Percentiles rank a stretch among this genome's conserved stretches.
These are phyloP conservation scores for Enteromius viviparus DNA, from an alignment of 2,797 vertebrate species.

Conservation along the genomic window DNA sequence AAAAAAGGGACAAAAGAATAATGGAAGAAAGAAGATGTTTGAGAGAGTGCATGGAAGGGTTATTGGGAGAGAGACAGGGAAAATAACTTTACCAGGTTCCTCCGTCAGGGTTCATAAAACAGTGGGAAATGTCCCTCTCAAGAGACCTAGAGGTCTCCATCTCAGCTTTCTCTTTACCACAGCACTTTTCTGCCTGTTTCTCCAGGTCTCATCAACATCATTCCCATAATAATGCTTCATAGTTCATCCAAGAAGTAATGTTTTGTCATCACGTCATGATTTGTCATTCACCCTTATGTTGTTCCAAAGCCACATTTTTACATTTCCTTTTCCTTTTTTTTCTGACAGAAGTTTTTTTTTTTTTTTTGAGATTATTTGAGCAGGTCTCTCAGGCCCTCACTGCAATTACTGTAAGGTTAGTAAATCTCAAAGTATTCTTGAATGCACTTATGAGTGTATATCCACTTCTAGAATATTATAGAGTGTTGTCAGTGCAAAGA, in stretches of 20 bases:
- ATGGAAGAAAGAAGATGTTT: conserved; percentile 20
- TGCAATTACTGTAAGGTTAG: not conserved
- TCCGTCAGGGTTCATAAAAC: conserved; percentile 21
- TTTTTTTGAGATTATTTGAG: not conserved
- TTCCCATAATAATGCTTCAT: not conserved
- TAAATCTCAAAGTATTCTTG: not conserved
- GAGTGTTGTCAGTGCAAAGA: not conserved
- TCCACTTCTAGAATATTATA: not conserved
- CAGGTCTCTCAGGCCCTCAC: not conserved
- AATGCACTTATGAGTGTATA: not conserved
- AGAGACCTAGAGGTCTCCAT: conserved; percentile 21
- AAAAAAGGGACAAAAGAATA: not conserved
- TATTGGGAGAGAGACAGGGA: not conserved
- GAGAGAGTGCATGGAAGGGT: not conserved
- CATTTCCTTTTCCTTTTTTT: too few species aligned
- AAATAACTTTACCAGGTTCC: conserved; percentile 12
- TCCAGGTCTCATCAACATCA: not conserved
- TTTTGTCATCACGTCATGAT: not conserved
- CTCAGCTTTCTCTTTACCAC: conserved; percentile 40
- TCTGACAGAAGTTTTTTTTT: not conserved
- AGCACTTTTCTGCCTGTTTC: not conserved
- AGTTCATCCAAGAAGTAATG: not conserved
- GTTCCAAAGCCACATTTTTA: not conserved
- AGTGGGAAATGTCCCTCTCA: conserved; percentile 38
- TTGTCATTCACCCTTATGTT: not conserved